Percentiles rank a stretch among this genome's conserved stretches.
These are phyloP conservation scores for Sitta europaea DNA, from an alignment of 2,113 vertebrate species.

Conservation along the genomic window DNA sequence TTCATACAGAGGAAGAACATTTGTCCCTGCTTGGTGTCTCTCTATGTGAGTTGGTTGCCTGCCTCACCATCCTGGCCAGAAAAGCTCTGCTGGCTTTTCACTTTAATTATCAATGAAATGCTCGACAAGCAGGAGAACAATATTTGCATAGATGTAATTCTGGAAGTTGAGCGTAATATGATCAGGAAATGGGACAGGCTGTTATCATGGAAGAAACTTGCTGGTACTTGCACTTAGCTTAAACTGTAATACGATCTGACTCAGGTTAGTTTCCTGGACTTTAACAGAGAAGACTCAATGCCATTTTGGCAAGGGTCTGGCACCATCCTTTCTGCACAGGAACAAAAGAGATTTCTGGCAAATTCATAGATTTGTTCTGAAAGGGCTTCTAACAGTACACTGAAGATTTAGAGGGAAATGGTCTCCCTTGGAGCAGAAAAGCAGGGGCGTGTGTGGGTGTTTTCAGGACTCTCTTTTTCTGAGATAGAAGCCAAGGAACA, in stretches of 20 bases:
- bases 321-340: neutral
- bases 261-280: slow-evolving; percentile 32
- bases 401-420: neutral
- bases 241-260: slow-evolving; percentile 51
- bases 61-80: neutral
- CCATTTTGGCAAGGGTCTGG: slow-evolving; percentile 21
- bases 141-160: slow-evolving; percentile 52
- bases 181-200: slow-evolving; percentile 53
- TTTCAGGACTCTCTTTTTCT: slow-evolving; percentile 40
- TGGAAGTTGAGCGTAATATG: slow-evolving; percentile 33
- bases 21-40: neutral
- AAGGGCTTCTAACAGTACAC: neutral
- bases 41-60: neutral
- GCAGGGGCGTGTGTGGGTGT: neutral
- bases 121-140: slow-evolving; percentile 18
- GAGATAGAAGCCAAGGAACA: slow-evolving; percentile 49
- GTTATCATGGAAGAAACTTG: slow-evolving; percentile 46
- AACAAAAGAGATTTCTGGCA: slow-evolving; percentile 21
- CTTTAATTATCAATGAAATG: slow-evolving; percentile 44
- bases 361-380: neutral
- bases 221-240: slow-evolving; percentile 44
- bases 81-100: neutral
- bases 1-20: neutral
- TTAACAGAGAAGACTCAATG: slow-evolving; percentile 20
- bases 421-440: neutral